A percentile compares a stretch with the other conserved stretches of the same genome.
Evolutionary conservation across 2,113 vertebrate genomes (phyloP).

Genomic region (Propithecus coquereli): DNA sequence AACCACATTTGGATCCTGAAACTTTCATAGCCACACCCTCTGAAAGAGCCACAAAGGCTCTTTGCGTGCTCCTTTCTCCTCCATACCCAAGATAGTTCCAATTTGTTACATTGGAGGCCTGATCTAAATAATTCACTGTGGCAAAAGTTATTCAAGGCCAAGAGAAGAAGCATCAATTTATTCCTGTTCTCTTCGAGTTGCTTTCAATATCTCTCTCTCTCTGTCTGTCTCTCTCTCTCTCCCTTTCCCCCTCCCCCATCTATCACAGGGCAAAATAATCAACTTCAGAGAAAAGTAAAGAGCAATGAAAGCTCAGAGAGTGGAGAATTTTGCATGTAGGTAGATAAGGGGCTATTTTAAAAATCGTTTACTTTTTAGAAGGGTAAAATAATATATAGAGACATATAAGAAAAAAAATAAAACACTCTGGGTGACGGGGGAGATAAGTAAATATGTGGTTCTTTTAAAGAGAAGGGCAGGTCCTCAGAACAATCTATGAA

Average conservation of each 20-base stretch:
- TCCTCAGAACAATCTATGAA: background rate
- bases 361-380: background rate
- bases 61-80: background rate
- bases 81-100: too few relatives aligned
- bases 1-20: background rate
- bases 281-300: background rate
- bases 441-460: background rate
- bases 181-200: background rate
- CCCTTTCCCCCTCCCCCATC: too few relatives aligned
- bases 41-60: background rate
- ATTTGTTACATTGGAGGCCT: background rate
- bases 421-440: background rate
- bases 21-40: background rate
- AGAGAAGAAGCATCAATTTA: background rate
- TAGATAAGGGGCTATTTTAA: background rate
- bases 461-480: background rate
- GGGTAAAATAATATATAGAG: background rate
- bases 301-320: background rate
- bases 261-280: background rate
- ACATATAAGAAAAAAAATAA: background rate
- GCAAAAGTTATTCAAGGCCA: background rate
- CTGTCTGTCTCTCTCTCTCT: too few relatives aligned
- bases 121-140: background rate
- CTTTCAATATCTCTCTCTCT: background rate
- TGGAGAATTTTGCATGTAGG: fast-evolving